Conservation (phyloP, 1,140 invertebrate genomes). For the Ceratitis capitata region DNA sequence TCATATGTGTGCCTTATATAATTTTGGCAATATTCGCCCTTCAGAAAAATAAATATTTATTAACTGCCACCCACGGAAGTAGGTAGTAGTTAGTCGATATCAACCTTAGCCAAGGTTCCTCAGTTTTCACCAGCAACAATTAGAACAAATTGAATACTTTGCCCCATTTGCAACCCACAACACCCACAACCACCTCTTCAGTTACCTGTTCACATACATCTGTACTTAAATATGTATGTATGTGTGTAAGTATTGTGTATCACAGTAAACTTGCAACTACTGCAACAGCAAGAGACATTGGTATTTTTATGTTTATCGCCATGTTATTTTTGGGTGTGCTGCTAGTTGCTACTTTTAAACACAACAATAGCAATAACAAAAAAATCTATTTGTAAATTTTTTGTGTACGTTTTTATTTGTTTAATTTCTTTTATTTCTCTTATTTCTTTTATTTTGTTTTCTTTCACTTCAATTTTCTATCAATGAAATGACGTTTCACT, state of each 20-base stretch:
- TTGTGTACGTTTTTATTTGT: neutral
- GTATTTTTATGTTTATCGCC: neutral
- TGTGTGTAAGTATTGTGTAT: neutral
- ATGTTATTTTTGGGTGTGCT: neutral
- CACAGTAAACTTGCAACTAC: no score
- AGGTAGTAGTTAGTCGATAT: neutral
- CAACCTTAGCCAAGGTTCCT: no score
- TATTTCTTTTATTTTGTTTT: neutral
- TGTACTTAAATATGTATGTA: neutral
- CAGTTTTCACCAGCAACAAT: neutral
- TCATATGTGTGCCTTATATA: no score
- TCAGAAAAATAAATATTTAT: constrained; percentile 3
- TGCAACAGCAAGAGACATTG: neutral
- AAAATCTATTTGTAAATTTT: neutral
- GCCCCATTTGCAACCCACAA: neutral
- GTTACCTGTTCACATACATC: neutral
- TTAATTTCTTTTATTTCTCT: neutral
- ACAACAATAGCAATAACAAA: neutral
- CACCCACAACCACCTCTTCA: neutral
- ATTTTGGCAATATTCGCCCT: neutral
- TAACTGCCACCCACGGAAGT: neutral
- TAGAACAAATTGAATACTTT: neutral
- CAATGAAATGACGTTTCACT: constrained; percentile 14
- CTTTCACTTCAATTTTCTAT: constrained; percentile 1
- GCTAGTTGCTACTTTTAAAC: neutral